Base-by-base conservation (phyloP, 2,113 vertebrate genomes). In the Acrocephalus arundinaceus region DNA sequence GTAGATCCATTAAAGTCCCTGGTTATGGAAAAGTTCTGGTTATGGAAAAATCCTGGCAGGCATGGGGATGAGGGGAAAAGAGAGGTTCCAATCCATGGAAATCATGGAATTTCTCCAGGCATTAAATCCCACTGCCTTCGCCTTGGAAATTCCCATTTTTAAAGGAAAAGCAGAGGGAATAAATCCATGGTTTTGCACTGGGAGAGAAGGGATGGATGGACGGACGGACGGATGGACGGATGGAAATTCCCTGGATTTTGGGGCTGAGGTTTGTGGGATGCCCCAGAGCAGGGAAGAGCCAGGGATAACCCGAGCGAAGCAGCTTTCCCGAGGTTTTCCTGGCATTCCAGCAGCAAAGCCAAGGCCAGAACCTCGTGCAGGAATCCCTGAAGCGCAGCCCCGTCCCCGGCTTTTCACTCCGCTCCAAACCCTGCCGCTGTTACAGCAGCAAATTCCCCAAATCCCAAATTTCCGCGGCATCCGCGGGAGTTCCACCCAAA, bases 171-270 rank as follows among this genome's bases (percentile, higher is more conserved):
- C 2, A 2, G 5, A 43, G 49, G 18, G 22, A 67, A 72, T 5
- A 24, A 45, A 65, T 37, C 21, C 0, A 0, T 54, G 43, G 1
- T 72, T 39, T 13, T 0, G 5, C 0, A 0, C 0, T 0, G 45
- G 48, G 3, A 70, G 61, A 57, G 48, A 3, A 51, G 10, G 52
- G 35, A n/a, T 58, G 46, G 73, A 37, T 66, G 55, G 77, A 37
- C 10, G 66, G 71, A 59, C 58, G 18, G 30, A 66, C 13, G 31
- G 81, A 59, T 3, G 35, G 55, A 54, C 2, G 39, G 35, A 23
- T 48, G 65, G 62, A 62, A 51, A 8, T 48, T 73, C 58, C 27
- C 9, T 16, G 39, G 39, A 45, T 37, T 72, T 73, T 33, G 58
- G 13, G 25, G 16, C 37, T 1, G 8, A 1, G 13, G 5, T 73